phyloP scores from a whole-genome alignment of 2,797 vertebrate species.

The Perdix hodgsoniae region DNA sequence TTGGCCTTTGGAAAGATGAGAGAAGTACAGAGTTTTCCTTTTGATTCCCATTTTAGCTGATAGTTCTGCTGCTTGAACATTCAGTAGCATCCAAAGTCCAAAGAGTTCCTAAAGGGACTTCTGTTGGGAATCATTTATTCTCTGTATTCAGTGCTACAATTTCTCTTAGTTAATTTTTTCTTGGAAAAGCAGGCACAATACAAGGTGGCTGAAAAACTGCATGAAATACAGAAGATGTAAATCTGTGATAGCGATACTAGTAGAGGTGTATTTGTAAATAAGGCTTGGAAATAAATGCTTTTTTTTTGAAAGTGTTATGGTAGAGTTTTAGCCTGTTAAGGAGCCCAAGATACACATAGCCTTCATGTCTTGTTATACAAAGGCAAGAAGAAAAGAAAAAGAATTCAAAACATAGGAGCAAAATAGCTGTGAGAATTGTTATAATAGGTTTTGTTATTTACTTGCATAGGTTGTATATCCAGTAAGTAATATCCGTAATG shows the following conservation, averaged over 20 bases:
- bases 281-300: not conserved
- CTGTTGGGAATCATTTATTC: not conserved
- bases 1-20: constrained; percentile 65
- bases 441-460: not conserved
- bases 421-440: not conserved
- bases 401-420: not conserved
- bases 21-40: constrained; percentile 57
- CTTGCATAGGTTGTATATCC: not conserved
- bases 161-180: constrained; percentile 46
- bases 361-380: not conserved
- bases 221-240: not conserved
- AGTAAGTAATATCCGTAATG: not conserved
- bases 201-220: not conserved
- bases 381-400: not conserved
- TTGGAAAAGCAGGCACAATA: constrained; percentile 24
- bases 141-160: not conserved
- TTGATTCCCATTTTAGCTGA: constrained; percentile 38
- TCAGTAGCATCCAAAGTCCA: not conserved
- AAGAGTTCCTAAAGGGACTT: not conserved
- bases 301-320: not conserved
- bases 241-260: not conserved
- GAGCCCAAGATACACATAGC: not conserved
- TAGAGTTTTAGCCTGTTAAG: not conserved
- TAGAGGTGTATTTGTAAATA: not conserved
- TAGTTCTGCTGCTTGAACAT: not conserved